Conservation (phyloP, 2,113 vertebrate species). For the Phyllopteryx taeniolatus region DNA sequence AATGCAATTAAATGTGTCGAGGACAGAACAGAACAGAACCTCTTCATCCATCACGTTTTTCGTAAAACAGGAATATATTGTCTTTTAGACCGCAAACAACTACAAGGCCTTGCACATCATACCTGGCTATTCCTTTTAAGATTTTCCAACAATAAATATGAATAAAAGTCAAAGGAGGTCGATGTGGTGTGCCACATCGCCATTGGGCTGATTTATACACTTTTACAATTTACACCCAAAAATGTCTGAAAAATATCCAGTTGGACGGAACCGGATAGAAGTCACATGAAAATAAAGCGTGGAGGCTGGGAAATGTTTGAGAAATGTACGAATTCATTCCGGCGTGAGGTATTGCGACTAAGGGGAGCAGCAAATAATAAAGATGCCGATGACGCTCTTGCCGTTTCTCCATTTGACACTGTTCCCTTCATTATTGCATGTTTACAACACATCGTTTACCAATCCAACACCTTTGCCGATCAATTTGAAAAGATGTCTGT, state of each 20-base stretch:
- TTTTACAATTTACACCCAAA: constrained; percentile 62
- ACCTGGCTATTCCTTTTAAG: constrained; percentile 83
- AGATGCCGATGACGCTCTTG: constrained; percentile 62
- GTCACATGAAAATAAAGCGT: constrained; percentile 79
- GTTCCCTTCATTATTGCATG: constrained; percentile 38
- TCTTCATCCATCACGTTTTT: constrained; percentile 91
- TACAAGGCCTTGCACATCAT: constrained; percentile 63
- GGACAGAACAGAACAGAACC: constrained; percentile 13
- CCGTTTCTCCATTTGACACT: constrained; percentile 73
- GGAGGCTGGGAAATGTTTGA: constrained; percentile 49
- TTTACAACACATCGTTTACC: constrained; percentile 17
- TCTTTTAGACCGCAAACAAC: constrained; percentile 65
- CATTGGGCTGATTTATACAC: constrained; percentile 42
- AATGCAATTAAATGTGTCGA: neutral
- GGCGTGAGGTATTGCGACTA: constrained; percentile 49
- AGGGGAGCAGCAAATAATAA: constrained; percentile 49
- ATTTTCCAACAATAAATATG: constrained; percentile 3
- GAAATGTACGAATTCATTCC: constrained; percentile 55
- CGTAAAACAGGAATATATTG: constrained; percentile 80
- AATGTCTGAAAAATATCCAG: constrained; percentile 84
- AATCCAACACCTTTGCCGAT: constrained; percentile 33
- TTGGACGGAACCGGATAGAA: constrained; percentile 48
- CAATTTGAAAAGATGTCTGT: constrained; percentile 44
- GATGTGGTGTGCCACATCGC: constrained; percentile 59
- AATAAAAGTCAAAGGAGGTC: constrained; percentile 56